Evolutionary conservation across 2,797 vertebrate species (phyloP).

Genomic region (Sebastiscus albofasciatus): DNA sequence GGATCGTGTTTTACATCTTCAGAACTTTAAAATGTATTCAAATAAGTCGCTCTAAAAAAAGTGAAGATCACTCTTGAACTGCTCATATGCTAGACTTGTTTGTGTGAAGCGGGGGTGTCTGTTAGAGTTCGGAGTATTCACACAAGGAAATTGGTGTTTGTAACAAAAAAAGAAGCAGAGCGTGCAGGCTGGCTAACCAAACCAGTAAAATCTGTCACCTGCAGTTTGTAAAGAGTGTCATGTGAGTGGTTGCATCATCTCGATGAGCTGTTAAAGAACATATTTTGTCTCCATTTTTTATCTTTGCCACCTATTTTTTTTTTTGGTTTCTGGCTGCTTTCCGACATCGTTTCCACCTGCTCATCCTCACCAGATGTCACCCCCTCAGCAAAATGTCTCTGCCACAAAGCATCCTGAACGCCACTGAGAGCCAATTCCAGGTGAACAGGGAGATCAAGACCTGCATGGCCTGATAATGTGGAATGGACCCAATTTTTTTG

Average conservation of each 20-base stretch:
- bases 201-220: slow-evolving; percentile 31
- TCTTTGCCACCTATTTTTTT: slow-evolving; percentile 11
- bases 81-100: not conserved
- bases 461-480: slow-evolving; percentile 34
- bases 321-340: slow-evolving; percentile 27
- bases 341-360: slow-evolving; percentile 43
- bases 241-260: not conserved
- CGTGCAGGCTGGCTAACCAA: not conserved
- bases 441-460: slow-evolving; percentile 43
- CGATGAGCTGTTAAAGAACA: slow-evolving; percentile 33
- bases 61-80: not conserved
- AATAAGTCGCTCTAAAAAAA: not conserved
- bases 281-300: slow-evolving; percentile 31
- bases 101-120: not conserved
- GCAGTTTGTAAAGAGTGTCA: slow-evolving; percentile 6
- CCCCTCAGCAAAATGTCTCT: slow-evolving; percentile 33
- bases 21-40: not conserved
- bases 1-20: not conserved
- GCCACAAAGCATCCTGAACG: slow-evolving; percentile 23
- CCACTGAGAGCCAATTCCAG: slow-evolving; percentile 27
- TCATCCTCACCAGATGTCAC: slow-evolving; percentile 51
- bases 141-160: not conserved
- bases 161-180: not conserved
- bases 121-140: not conserved
- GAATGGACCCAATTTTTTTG: slow-evolving; percentile 28